These are phyloP conservation scores for Norana najaformis DNA, from an alignment of 2,888 invertebrate genomes.

Conservation along the genomic window DNA sequence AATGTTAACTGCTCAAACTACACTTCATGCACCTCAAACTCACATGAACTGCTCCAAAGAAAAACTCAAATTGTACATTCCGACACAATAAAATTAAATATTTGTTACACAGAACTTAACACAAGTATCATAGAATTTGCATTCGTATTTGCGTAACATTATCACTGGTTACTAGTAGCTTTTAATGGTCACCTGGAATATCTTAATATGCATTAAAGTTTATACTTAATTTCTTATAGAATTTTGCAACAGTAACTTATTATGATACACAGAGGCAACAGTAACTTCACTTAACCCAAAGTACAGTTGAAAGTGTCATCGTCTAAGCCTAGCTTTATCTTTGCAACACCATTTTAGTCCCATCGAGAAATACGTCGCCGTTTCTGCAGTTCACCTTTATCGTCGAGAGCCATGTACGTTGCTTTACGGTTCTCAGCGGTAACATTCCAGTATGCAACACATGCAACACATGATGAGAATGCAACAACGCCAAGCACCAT, in stretches of 20 bases:
- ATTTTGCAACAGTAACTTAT: neutral
- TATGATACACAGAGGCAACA: neutral
- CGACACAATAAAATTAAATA: no score
- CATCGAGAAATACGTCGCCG: slow-evolving; percentile 59
- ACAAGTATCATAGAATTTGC: neutral
- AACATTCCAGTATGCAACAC: slow-evolving; percentile 81
- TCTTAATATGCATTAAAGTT: neutral
- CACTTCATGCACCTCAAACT: no score
- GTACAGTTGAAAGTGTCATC: no score
- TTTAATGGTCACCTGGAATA: neutral
- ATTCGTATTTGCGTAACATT: neutral
- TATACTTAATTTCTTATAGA: neutral
- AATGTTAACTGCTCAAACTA: no score
- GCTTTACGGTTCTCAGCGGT: slow-evolving; percentile 73
- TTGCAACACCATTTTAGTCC: no score
- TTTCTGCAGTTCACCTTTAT: slow-evolving; percentile 69
- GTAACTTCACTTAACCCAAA: neutral
- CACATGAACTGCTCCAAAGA: no score
- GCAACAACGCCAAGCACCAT: slow-evolving; percentile 81
- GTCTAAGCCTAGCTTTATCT: neutral
- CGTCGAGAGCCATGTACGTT: slow-evolving; percentile 78
- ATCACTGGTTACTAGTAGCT: neutral
- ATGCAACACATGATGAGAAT: slow-evolving; percentile 75
- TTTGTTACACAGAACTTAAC: neutral
- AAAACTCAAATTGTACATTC: no score